Evolutionary conservation across 2,113 vertebrate species (phyloP).

Genomic region (Rhinogobius similis): DNA sequence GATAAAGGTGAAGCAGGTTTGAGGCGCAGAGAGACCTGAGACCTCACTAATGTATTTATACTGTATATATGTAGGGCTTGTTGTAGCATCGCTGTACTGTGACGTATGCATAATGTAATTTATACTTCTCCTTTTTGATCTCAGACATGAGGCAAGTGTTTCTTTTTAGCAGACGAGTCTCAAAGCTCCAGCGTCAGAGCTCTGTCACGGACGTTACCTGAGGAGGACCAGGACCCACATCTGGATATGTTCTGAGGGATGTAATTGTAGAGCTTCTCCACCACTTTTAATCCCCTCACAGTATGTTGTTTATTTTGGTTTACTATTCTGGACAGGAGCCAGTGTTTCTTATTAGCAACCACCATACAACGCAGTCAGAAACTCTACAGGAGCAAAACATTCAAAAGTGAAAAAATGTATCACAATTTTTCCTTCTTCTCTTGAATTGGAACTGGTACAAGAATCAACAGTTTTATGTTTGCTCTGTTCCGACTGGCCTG

Average conservation of each 20-base stretch:
- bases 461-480: background rate
- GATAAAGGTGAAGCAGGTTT: background rate
- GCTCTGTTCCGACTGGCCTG: background rate
- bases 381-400: background rate
- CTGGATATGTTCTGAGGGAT: constrained; percentile 66
- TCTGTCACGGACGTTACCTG: constrained; percentile 48
- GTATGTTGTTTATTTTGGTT: constrained; percentile 68
- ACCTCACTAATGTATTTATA: background rate
- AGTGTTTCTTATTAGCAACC: constrained; percentile 60
- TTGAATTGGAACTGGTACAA: background rate
- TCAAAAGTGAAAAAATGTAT: background rate
- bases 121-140: background rate
- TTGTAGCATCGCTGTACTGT: no score
- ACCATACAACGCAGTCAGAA: constrained; percentile 41
- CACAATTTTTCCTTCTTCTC: background rate
- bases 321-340: constrained; percentile 57
- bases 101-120: no score
- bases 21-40: background rate
- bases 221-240: constrained; percentile 59
- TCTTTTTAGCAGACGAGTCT: background rate
- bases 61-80: no score
- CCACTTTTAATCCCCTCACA: constrained; percentile 59
- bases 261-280: constrained; percentile 66
- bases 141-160: background rate
- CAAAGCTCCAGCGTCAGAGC: background rate